These are phyloP conservation scores for Verasper variegatus DNA, from an alignment of 2,113 vertebrate species.

Conservation along the genomic window DNA sequence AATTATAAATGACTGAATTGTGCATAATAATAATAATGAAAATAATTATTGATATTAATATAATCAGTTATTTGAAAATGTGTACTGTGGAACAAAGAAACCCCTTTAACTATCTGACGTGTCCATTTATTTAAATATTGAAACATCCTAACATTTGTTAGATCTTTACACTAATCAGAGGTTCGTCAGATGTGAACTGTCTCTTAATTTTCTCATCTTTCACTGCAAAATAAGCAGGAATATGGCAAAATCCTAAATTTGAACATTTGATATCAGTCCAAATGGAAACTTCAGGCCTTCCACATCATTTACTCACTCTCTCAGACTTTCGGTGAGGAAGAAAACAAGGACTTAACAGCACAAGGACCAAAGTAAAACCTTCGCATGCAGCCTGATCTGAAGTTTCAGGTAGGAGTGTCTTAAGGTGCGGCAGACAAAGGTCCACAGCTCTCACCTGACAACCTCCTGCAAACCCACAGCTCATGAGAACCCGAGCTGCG, in stretches of 20 bases:
- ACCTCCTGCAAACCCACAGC: slow-evolving; percentile 54
- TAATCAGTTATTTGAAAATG: background rate
- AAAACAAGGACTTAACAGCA: background rate
- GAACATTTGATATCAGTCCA: background rate
- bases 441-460: slow-evolving; percentile 65
- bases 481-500: slow-evolving; percentile 67
- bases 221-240: background rate
- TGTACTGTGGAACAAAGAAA: too few species aligned
- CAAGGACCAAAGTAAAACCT: slow-evolving; percentile 20
- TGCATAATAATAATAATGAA: background rate
- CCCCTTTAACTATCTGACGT: too few species aligned
- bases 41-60: background rate
- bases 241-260: background rate
- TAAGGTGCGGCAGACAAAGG: slow-evolving; percentile 67
- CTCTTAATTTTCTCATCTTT: background rate
- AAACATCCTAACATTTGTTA: too few species aligned
- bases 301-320: background rate
- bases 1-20: background rate
- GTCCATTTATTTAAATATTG: too few species aligned
- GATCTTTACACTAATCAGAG: too few species aligned
- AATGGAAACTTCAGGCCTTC: background rate
- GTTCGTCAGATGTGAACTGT: background rate
- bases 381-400: slow-evolving; percentile 15
- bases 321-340: background rate
- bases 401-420: slow-evolving; percentile 72